Evolutionary conservation across 2,797 vertebrate genomes (phyloP), one percentile per base, ranked within the genome.

Genomic region (Caiman crocodilus): DNA sequence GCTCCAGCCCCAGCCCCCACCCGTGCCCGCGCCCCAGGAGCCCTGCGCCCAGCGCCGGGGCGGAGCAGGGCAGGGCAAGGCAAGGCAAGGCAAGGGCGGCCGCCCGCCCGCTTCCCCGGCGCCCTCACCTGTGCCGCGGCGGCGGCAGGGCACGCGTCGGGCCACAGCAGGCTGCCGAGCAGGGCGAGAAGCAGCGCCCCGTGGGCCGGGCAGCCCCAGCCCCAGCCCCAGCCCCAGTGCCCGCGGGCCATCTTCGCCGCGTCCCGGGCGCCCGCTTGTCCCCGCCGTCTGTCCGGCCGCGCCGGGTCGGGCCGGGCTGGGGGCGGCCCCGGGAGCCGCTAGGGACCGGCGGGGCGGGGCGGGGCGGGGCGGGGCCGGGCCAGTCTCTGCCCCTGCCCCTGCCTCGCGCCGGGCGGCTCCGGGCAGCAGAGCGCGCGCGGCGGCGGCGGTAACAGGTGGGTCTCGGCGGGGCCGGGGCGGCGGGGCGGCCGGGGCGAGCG

Each of bases 1-100:
- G 78, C 89, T 76, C 60, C 86, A 90, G 56, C 81, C 89, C 91
- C 76, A n/a, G n/a, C n/a, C n/a, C n/a, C n/a, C n/a, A n/a, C n/a
- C n/a, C n/a, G n/a, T 80, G 56, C 65, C 74, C 23, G 79, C 25
- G 60, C 42, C 84, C 56, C 50, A n/a, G 10, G 84, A 23, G 26
- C 82, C 75, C 78, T 26, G 74, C 57, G 90, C 81, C 79, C 81
- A 83, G 76, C 56, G 87, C 63, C 69, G 71, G 56, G 73, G 28
- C 28, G 35, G 56, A 12, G 69, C 76, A 7, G 64, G 60, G 56
- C 59, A 60, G 91, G 89, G 92, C 90, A 42, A 6, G 42, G 42
- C 42, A 86, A 84, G 78, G 81, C 91, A 86, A 84, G 78, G 84
- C 91, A 28, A 81, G 14, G 6, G 2, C 55, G 55, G 77, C 64